Evolutionary conservation across 2,113 vertebrate species (phyloP).

Genomic region (Embiotoca jacksoni): DNA sequence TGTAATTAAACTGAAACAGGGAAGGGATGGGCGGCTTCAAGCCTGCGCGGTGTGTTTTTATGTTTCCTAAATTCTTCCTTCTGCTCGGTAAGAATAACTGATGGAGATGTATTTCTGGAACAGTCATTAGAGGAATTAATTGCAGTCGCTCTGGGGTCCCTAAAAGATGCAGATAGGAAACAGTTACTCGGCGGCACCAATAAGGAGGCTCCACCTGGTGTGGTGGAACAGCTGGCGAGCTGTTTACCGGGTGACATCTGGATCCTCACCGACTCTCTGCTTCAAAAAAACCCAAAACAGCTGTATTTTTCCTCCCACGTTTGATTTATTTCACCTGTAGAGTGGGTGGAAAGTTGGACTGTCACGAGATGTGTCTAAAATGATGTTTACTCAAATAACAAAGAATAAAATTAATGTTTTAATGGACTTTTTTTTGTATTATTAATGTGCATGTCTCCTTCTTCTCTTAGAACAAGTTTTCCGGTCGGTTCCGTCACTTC

Average conservation of each 20-base stretch:
- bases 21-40: conserved; percentile 4
- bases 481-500: conserved; percentile 92
- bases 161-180: conserved; percentile 65
- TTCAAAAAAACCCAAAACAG: background rate
- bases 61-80: conserved; percentile 60
- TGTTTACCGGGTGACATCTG: conserved; percentile 59
- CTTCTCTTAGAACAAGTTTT: conserved; percentile 86
- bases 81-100: conserved; percentile 63
- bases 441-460: background rate
- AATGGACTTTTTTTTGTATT: background rate
- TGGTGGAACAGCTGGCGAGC: conserved; percentile 77
- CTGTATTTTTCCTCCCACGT: background rate
- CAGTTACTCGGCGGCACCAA: conserved; percentile 74
- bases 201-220: conserved; percentile 78
- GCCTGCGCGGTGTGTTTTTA: background rate
- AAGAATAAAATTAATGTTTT: background rate
- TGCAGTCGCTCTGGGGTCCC: conserved; percentile 50
- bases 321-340: background rate
- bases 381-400: too few relatives aligned
- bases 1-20: conserved; percentile 71
- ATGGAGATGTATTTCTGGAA: conserved; percentile 60
- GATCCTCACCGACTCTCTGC: conserved; percentile 1
- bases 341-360: background rate
- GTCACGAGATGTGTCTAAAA: background rate
- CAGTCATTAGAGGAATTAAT: conserved; percentile 72